phyloP scores from a whole-genome alignment of 2,797 vertebrate genomes.

The Myiotriccus ornatus region DNA sequence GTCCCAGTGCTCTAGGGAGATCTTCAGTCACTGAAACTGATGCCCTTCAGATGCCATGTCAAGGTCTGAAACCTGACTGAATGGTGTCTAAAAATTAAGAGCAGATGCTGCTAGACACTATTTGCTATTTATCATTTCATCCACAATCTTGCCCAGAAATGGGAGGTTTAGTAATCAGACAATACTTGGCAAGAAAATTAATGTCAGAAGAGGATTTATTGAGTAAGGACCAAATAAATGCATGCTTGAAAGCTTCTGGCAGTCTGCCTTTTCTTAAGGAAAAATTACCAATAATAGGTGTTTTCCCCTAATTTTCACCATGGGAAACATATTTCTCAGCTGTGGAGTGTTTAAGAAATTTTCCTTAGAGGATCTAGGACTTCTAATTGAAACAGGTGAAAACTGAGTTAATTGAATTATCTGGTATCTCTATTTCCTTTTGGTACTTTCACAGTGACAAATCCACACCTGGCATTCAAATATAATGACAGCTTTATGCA shows the following conservation, averaged over 20 bases:
- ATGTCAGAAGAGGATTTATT: slow-evolving; percentile 28
- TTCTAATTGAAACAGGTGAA: not conserved
- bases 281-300: not conserved
- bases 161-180: slow-evolving; percentile 22
- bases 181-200: slow-evolving; percentile 43
- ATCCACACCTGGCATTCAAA: not conserved
- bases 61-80: slow-evolving; percentile 29
- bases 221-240: not conserved
- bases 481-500: not conserved
- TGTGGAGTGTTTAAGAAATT: not conserved
- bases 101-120: not conserved
- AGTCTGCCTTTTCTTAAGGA: not conserved
- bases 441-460: not conserved
- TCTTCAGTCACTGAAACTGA: not conserved
- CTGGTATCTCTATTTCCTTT: not conserved
- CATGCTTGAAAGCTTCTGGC: not conserved
- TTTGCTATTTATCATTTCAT: slow-evolving; percentile 31
- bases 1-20: not conserved
- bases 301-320: not conserved
- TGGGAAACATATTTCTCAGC: not conserved
- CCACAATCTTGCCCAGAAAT: slow-evolving; percentile 17
- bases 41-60: slow-evolving; percentile 18
- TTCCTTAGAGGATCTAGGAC: not conserved
- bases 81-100: slow-evolving; percentile 21
- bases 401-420: not conserved